Conservation (phyloP, 2,113 vertebrate species). For the Nettapus auritus region DNA sequence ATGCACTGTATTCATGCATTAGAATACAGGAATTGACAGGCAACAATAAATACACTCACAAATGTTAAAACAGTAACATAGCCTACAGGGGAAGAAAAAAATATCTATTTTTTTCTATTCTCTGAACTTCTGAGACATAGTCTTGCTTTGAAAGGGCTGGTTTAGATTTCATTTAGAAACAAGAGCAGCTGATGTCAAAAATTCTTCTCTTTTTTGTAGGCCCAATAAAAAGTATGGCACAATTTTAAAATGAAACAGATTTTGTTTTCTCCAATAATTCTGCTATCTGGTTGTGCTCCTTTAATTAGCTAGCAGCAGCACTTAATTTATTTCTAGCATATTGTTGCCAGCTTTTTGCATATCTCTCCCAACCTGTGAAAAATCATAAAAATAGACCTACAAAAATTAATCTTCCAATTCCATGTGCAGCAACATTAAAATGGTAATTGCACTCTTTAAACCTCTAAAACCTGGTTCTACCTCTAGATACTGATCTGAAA, state of each 20-base stretch:
- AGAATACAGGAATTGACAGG: background rate
- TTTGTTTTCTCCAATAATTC: constrained; percentile 4
- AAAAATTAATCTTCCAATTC: constrained; percentile 58
- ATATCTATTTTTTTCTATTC: accelerated
- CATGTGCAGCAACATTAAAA: constrained; percentile 51
- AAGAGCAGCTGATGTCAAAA: background rate
- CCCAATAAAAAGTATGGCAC: background rate
- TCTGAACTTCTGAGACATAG: background rate
- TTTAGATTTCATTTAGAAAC: background rate
- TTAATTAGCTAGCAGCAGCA: constrained; percentile 47
- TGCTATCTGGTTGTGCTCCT: background rate
- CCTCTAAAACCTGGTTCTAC: constrained; percentile 8
- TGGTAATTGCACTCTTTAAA: constrained; percentile 55
- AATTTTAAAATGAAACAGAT: background rate
- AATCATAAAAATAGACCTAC: constrained; percentile 29
- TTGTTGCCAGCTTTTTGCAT: background rate
- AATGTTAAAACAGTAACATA: background rate
- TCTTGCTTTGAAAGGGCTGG: background rate
- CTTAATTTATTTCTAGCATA: constrained; percentile 26
- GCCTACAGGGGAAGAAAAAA: background rate
- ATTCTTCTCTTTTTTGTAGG: background rate
- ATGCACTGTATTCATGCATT: background rate
- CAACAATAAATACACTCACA: background rate
- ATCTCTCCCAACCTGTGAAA: constrained; percentile 20
- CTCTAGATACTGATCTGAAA: constrained; percentile 53